These are phyloP conservation scores for Oscheius sp. DNA, from an alignment of 2,888 invertebrate species.

Conservation along the genomic window DNA sequence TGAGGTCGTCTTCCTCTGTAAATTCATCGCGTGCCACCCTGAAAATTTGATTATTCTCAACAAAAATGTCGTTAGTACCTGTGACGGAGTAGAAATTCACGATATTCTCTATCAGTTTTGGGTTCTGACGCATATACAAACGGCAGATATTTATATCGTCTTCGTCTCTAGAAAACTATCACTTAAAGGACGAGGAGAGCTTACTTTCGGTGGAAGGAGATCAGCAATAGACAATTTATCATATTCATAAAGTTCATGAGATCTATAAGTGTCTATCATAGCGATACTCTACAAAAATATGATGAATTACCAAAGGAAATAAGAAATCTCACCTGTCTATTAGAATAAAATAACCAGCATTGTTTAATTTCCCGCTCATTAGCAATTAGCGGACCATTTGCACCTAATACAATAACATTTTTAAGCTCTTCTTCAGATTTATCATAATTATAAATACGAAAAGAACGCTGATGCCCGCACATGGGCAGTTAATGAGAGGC, in stretches of 20 bases:
- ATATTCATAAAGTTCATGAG: constrained; percentile 24
- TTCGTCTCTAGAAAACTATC: background rate
- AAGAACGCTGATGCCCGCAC: constrained; percentile 29
- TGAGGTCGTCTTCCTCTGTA: constrained; percentile 5
- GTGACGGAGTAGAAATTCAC: constrained; percentile 20
- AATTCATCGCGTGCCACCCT: constrained; percentile 7
- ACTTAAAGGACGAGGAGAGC: background rate
- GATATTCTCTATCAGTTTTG: background rate
- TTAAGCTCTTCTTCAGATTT: constrained; percentile 22
- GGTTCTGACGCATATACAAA: constrained; percentile 3
- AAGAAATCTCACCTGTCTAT: constrained; percentile 1
- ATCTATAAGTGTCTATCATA: constrained; percentile 14
- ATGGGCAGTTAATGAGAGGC: constrained; percentile 29
- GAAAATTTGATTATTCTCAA: background rate
- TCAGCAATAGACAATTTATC: constrained; percentile 1
- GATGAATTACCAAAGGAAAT: background rate
- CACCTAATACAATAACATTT: constrained; percentile 15
- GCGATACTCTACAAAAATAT: constrained; percentile 3
- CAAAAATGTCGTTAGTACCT: background rate
- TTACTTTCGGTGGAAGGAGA: constrained; percentile 12
- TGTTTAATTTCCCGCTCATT: constrained; percentile 19
- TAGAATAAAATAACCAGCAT: constrained; percentile 11
- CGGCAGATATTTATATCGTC: constrained; percentile 11
- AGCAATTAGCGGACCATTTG: constrained; percentile 10
- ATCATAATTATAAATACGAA: constrained; percentile 30